Evolutionary conservation across 1,140 invertebrate species (phyloP).

Genomic region (Thalassaphorura encarpata): DNA sequence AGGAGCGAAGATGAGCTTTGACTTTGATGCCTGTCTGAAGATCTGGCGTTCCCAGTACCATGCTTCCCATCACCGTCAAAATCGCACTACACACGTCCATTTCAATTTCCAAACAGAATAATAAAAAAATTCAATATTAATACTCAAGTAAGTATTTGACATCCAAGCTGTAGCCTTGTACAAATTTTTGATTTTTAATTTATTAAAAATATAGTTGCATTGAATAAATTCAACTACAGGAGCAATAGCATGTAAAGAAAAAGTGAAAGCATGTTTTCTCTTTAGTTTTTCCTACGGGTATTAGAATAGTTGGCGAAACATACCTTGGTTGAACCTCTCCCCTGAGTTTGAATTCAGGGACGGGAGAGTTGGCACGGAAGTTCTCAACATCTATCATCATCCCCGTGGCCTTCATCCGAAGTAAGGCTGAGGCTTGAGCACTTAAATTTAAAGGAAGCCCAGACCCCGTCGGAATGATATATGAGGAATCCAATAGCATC

Average conservation of each 20-base stretch:
- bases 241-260: too few species aligned
- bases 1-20: conserved; percentile 69
- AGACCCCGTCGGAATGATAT: conserved; percentile 68
- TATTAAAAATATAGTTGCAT: too few species aligned
- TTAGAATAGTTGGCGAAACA: too few species aligned
- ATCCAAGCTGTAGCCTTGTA: too few species aligned
- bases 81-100: conserved; percentile 50
- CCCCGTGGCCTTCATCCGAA: conserved; percentile 23
- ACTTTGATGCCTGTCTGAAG: conserved; percentile 66
- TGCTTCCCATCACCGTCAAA: conserved; percentile 64
- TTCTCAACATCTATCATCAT: conserved; percentile 38
- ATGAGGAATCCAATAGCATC: conserved; percentile 73
- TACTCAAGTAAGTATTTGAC: not conserved
- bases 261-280: too few species aligned
- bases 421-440: conserved; percentile 57
- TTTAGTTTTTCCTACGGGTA: too few species aligned
- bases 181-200: too few species aligned
- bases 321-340: conserved; percentile 64
- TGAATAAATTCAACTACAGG: too few species aligned
- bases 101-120: conserved; percentile 3
- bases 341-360: conserved; percentile 59
- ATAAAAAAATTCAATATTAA: not conserved
- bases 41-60: conserved; percentile 70
- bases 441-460: conserved; percentile 76
- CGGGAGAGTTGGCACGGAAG: conserved; percentile 34